A percentile compares a stretch with the other conserved stretches of the same genome.
phyloP scores from a whole-genome alignment of 2,113 vertebrate genomes.

The Tragulus kanchil region DNA sequence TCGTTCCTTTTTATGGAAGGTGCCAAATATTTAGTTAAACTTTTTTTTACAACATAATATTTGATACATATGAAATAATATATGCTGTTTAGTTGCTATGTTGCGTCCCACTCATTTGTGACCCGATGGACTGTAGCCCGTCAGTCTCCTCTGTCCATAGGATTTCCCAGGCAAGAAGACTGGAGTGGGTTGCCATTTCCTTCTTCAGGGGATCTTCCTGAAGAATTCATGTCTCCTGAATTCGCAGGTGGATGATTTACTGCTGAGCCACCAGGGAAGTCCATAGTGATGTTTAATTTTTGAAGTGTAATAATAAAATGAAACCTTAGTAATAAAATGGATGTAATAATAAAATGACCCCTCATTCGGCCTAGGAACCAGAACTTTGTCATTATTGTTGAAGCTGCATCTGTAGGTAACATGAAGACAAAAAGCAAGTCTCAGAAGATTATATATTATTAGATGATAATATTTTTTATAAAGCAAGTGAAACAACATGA shows the following conservation, averaged over 20 bases:
- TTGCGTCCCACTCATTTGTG: not conserved
- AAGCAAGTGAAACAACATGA: not conserved
- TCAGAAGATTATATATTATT: not conserved
- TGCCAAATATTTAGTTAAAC: not conserved
- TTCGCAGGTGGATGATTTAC: not conserved
- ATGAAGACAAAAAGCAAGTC: not conserved
- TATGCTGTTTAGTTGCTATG: not conserved
- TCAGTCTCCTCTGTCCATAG: not conserved
- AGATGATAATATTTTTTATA: constrained; percentile 21
- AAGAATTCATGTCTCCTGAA: not conserved
- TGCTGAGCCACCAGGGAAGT: not conserved
- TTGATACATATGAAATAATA: not conserved
- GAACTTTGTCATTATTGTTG: not conserved
- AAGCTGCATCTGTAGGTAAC: not conserved
- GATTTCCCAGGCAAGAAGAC: not conserved
- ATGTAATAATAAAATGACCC: not conserved
- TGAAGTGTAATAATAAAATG: not conserved
- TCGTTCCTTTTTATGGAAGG: not conserved
- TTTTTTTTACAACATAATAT: constrained; percentile 17
- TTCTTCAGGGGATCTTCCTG: not conserved
- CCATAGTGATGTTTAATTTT: not conserved
- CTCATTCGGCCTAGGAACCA: not conserved
- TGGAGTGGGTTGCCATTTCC: not conserved
- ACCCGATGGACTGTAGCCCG: not conserved
- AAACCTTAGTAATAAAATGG: not conserved